Evolutionary conservation across 2,888 invertebrate species (phyloP).

Genomic region (Heliothis peltigera): DNA sequence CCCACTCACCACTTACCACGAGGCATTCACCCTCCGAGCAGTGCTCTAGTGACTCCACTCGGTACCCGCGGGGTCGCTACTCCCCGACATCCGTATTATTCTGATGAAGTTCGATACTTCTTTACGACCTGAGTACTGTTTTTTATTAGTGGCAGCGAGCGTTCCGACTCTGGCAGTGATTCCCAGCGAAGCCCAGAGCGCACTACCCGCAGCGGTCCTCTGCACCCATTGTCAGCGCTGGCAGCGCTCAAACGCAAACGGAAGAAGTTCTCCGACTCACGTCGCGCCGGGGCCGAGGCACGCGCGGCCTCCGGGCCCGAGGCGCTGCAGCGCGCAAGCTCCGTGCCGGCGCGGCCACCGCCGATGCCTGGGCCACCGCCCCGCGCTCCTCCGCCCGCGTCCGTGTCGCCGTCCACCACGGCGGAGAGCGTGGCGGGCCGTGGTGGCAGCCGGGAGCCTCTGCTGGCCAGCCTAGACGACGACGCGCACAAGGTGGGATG

Average conservation of each 20-base stretch:
- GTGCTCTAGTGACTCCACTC: no score
- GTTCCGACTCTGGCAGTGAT: conserved; percentile 92
- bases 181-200: conserved; percentile 91
- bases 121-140: neutral
- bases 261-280: conserved; percentile 95
- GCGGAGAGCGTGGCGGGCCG: conserved; percentile 67
- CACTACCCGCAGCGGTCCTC: conserved; percentile 71
- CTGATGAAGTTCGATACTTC: no score
- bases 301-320: conserved; percentile 62
- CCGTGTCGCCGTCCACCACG: conserved; percentile 64
- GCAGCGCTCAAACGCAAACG: conserved; percentile 94
- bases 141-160: conserved; percentile 89
- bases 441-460: conserved; percentile 91
- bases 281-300: conserved; percentile 88
- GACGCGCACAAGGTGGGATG: conserved; percentile 81
- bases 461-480: conserved; percentile 90
- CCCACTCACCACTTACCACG: no score
- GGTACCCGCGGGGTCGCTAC: no score
- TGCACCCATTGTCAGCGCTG: conserved; percentile 90
- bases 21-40: no score
- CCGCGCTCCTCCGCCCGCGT: conserved; percentile 74
- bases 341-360: conserved; percentile 68
- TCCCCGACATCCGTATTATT: no score
- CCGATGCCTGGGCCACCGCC: conserved; percentile 74
- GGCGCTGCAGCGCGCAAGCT: conserved; percentile 75